Percentiles rank a stretch among this genome's conserved stretches.
These are phyloP conservation scores for Napeogenes inachia DNA, from an alignment of 2,888 invertebrate species.

Conservation along the genomic window DNA sequence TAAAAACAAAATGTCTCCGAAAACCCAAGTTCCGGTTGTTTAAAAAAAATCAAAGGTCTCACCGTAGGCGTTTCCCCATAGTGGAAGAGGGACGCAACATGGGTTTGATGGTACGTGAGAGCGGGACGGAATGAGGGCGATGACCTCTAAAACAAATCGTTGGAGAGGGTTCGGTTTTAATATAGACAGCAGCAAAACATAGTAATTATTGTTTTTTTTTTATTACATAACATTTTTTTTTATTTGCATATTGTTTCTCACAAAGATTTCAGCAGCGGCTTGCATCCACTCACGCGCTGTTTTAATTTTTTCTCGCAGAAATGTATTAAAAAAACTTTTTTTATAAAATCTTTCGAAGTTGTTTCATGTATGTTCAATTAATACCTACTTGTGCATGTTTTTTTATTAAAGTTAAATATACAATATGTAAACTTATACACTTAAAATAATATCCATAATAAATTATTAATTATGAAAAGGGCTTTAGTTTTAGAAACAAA, in stretches of 20 bases:
- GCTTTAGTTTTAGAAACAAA: background rate
- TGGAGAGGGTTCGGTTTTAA: slow-evolving; percentile 72
- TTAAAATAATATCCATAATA: too few species aligned
- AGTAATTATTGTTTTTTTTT: slow-evolving; percentile 8
- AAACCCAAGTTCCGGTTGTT: slow-evolving; percentile 60
- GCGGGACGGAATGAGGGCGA: slow-evolving; percentile 61
- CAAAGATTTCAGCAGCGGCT: background rate
- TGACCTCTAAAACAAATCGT: slow-evolving; percentile 77
- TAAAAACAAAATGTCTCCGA: slow-evolving; percentile 37
- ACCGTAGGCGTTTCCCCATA: slow-evolving; percentile 65
- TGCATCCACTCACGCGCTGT: too few species aligned
- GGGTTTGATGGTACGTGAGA: slow-evolving; percentile 43
- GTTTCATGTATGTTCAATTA: too few species aligned
- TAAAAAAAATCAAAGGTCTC: slow-evolving; percentile 57
- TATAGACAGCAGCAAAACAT: slow-evolving; percentile 54
- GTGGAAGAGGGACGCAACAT: slow-evolving; percentile 51
- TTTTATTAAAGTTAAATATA: too few species aligned
- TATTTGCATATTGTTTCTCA: slow-evolving; percentile 14
- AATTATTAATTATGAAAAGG: background rate
- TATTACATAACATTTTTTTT: background rate
- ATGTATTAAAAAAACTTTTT: too few species aligned
- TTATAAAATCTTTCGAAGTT: too few species aligned
- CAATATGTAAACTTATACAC: too few species aligned
- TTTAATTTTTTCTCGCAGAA: too few species aligned
- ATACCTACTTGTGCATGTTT: too few species aligned